Conservation (phyloP, 1,140 invertebrate genomes). For the Hypothenemus hampei region DNA sequence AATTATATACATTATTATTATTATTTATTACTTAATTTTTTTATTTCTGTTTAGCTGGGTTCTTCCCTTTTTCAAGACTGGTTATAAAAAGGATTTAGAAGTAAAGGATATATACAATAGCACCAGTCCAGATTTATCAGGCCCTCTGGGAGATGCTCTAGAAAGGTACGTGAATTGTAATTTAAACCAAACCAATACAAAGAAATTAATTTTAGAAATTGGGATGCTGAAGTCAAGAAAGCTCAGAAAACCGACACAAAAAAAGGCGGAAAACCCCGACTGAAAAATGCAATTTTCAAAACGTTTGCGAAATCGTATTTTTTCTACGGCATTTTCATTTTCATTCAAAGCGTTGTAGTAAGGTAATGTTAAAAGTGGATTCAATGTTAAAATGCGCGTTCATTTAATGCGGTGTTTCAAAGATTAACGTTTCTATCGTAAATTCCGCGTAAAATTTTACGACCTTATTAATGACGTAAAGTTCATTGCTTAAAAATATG, state of each 20-base stretch:
- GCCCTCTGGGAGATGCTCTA: conserved; percentile 51
- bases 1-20: too few relatives aligned
- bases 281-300: conserved; percentile 43
- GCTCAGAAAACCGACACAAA: conserved; percentile 28
- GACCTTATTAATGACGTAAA: too few relatives aligned
- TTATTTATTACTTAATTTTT: too few relatives aligned
- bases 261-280: conserved; percentile 25
- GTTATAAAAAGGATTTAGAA: conserved; percentile 54
- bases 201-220: conserved; percentile 58
- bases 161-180: conserved; percentile 53
- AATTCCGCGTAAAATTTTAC: too few relatives aligned
- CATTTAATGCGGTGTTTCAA: too few relatives aligned
- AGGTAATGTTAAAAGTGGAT: too few relatives aligned
- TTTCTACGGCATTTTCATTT: conserved; percentile 35
- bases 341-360: conserved; percentile 37
- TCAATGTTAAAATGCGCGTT: too few relatives aligned
- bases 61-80: conserved; percentile 60
- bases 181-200: conserved; percentile 53
- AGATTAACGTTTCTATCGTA: too few relatives aligned
- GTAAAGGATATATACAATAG: conserved; percentile 60
- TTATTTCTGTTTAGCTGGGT: conserved; percentile 47
- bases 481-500: too few relatives aligned
- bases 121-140: conserved; percentile 21
- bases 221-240: conserved; percentile 48
- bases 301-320: conserved; percentile 42